Conservation (phyloP, 1,140 invertebrate genomes). For the Chionoecetes opilio region DNA sequence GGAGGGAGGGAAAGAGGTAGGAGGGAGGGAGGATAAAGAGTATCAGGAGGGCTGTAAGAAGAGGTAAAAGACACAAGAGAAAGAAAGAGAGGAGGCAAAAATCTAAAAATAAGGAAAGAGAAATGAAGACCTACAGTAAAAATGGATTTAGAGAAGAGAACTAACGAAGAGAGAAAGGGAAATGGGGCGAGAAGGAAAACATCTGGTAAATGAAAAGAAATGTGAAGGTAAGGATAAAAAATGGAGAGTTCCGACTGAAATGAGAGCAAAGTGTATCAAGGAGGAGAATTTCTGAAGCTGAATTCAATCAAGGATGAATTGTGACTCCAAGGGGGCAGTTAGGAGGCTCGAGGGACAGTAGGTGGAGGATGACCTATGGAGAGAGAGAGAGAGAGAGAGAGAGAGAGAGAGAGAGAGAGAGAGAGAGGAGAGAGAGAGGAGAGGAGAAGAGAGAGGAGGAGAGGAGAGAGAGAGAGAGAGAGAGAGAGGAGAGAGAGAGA, state of each 20-base stretch:
- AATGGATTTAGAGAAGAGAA: not conserved
- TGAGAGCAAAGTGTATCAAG: not conserved
- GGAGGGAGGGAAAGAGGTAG: not conserved
- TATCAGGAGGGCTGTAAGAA: not conserved
- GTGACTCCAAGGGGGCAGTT: not conserved
- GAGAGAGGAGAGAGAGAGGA: not conserved
- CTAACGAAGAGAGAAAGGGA: constrained; percentile 35
- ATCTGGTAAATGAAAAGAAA: constrained; percentile 20
- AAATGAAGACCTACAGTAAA: not conserved
- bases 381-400: not conserved
- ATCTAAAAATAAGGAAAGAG: not conserved
- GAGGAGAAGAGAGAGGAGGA: not conserved
- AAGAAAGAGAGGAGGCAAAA: constrained; percentile 1
- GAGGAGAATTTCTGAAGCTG: not conserved
- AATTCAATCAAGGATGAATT: constrained; percentile 12
- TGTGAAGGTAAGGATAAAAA: not conserved
- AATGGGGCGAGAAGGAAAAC: not conserved
- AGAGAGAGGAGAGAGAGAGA: not conserved
- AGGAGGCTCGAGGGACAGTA: not conserved
- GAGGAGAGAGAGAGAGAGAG: not conserved
- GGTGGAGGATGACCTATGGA: not conserved
- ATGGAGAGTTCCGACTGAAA: not conserved
- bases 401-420: not conserved
- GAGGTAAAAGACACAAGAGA: not conserved
- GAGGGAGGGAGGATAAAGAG: too few species aligned